phyloP scores from a whole-genome alignment of 2,888 invertebrate genomes.

The Volucella inanis region DNA sequence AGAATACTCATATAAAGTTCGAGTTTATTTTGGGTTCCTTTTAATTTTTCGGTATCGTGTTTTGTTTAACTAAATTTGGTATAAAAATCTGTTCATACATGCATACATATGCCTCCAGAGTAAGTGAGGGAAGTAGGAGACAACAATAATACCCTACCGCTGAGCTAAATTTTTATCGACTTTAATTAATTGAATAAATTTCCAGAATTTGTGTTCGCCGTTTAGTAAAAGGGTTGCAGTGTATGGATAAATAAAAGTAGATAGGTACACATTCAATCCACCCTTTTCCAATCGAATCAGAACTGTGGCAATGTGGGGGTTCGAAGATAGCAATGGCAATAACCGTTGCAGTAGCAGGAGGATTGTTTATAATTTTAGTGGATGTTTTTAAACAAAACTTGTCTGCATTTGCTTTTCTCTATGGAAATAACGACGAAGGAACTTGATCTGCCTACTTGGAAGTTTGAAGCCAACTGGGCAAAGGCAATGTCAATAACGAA shows the following conservation, averaged over 20 bases:
- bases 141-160: slow-evolving; percentile 45
- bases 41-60: slow-evolving; percentile 33
- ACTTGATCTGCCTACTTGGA: slow-evolving; percentile 47
- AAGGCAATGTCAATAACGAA: slow-evolving; percentile 71
- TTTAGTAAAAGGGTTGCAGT: slow-evolving; percentile 61
- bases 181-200: slow-evolving; percentile 75
- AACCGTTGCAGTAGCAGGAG: slow-evolving; percentile 42
- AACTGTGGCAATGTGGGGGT: not conserved
- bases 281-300: slow-evolving; percentile 25
- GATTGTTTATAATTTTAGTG: slow-evolving; percentile 66
- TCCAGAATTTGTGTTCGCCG: slow-evolving; percentile 70
- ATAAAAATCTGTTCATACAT: slow-evolving; percentile 19
- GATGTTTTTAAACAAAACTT: slow-evolving; percentile 58
- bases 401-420: not conserved
- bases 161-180: slow-evolving; percentile 75
- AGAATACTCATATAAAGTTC: no score
- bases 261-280: slow-evolving; percentile 27
- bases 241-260: slow-evolving; percentile 71
- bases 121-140: slow-evolving; percentile 48
- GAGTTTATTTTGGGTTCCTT: no score
- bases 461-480: slow-evolving; percentile 65
- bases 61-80: slow-evolving; percentile 59
- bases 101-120: slow-evolving; percentile 58
- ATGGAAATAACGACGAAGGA: slow-evolving; percentile 50
- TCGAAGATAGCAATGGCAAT: slow-evolving; percentile 7